These are phyloP conservation scores for Acheta domesticus DNA, from an alignment of 2,888 invertebrate genomes.

Conservation along the genomic window DNA sequence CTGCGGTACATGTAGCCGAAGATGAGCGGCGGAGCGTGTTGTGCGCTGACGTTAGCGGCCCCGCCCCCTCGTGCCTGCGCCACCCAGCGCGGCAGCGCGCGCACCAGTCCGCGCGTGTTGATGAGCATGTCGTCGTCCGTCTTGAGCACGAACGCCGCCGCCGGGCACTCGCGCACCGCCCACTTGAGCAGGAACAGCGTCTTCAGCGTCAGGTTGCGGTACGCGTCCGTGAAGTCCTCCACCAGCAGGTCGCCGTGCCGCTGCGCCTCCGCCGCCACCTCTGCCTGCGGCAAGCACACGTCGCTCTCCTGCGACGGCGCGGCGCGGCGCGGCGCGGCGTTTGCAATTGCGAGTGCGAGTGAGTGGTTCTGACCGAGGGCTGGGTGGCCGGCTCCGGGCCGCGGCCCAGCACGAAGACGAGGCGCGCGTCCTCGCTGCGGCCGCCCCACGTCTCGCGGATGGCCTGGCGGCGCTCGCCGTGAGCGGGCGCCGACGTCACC, in stretches of 20 bases:
- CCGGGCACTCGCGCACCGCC: constrained; percentile 19
- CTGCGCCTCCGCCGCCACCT: constrained; percentile 19
- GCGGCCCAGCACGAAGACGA: constrained; percentile 29
- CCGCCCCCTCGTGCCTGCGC: neutral
- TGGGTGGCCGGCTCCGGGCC: neutral
- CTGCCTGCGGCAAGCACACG: constrained; percentile 19
- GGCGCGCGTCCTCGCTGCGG: neutral
- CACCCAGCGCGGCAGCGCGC: neutral
- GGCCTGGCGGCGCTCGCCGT: constrained; percentile 20
- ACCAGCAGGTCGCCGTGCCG: constrained; percentile 27
- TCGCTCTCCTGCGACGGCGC: neutral
- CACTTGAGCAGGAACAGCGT: constrained; percentile 33
- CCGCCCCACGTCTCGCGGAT: constrained; percentile 29
- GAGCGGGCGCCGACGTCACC: constrained; percentile 23
- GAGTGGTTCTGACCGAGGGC: neutral
- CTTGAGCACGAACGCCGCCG: constrained; percentile 25
- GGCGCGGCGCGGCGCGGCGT: too few relatives aligned
- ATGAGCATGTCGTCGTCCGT: constrained; percentile 18
- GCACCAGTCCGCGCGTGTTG: constrained; percentile 1
- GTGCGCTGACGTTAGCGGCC: neutral
- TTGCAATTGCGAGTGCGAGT: too few relatives aligned
- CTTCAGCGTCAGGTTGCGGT: constrained; percentile 30
- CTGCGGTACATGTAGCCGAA: too few relatives aligned
- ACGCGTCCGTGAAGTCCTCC: constrained; percentile 32
- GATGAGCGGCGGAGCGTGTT: too few relatives aligned